A percentile compares a stretch with the other conserved stretches of the same genome.
Conservation (phyloP, 2,797 vertebrate genomes). For the Coendou prehensilis region DNA sequence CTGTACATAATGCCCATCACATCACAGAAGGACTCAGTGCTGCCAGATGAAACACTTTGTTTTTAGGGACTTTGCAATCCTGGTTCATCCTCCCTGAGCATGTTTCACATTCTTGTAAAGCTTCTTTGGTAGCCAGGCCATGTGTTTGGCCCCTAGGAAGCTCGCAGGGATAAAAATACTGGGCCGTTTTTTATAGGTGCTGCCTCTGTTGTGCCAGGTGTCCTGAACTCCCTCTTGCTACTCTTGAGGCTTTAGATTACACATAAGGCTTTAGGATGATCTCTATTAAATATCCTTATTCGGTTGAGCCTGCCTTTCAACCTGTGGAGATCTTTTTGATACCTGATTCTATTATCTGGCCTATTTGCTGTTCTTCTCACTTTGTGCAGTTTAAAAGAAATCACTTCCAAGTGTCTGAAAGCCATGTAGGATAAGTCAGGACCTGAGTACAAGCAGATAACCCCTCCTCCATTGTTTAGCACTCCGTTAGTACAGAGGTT, state of each 20-base stretch:
- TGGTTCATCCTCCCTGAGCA: background rate
- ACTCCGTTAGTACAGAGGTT: background rate
- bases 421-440: background rate
- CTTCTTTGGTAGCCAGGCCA: background rate
- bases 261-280: background rate
- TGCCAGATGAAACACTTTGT: background rate
- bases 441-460: background rate
- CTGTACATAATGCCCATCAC: background rate
- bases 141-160: background rate
- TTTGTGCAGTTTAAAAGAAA: background rate
- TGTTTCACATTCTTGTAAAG: background rate
- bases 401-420: background rate
- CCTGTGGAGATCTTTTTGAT: background rate
- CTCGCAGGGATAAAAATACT: background rate
- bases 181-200: background rate
- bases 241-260: background rate
- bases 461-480: background rate
- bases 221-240: background rate
- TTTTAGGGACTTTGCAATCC: background rate
- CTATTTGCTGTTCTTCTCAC: background rate
- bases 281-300: conserved; percentile 28
- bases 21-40: background rate
- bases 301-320: background rate
- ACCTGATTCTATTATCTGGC: background rate
- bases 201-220: background rate